Evolutionary conservation across 2,888 invertebrate genomes (phyloP).

Genomic region (Didymodactylos carnosus): DNA sequence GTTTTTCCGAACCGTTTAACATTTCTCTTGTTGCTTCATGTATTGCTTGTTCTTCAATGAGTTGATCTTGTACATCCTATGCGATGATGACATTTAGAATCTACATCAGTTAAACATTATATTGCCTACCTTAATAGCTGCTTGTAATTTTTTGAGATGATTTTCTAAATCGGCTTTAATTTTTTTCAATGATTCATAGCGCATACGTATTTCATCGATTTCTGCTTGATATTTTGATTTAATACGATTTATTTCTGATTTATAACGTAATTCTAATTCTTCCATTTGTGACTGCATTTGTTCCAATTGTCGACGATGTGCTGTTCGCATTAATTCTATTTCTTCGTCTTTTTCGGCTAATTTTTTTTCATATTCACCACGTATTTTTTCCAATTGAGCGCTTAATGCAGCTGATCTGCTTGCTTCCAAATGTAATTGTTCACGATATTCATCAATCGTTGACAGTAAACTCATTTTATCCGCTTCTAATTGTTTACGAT

Average conservation of each 20-base stretch:
- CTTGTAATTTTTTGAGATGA: slow-evolving; percentile 8
- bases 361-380: slow-evolving; percentile 6
- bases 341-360: slow-evolving; percentile 11
- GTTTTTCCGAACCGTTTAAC: slow-evolving; percentile 2
- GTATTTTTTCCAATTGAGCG: slow-evolving; percentile 8
- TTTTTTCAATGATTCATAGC: slow-evolving; percentile 5
- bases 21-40: slow-evolving; percentile 11
- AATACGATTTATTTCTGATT: background rate
- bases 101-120: too few relatives aligned
- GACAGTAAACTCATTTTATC: background rate
- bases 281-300: slow-evolving; percentile 9
- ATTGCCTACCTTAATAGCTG: background rate
- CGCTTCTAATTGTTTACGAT: slow-evolving; percentile 6
- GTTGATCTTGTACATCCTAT: slow-evolving; percentile 10
- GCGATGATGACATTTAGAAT: too few relatives aligned
- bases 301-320: slow-evolving; percentile 8
- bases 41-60: slow-evolving; percentile 9
- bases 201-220: slow-evolving; percentile 4
- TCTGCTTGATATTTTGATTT: slow-evolving; percentile 12
- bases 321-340: background rate
- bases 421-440: slow-evolving; percentile 6
- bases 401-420: background rate
- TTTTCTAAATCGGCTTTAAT: slow-evolving; percentile 2
- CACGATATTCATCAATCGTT: slow-evolving; percentile 6
- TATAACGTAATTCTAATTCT: slow-evolving; percentile 7